phyloP scores from a whole-genome alignment of 1,140 invertebrate genomes.

The Diorhabda carinulata region DNA sequence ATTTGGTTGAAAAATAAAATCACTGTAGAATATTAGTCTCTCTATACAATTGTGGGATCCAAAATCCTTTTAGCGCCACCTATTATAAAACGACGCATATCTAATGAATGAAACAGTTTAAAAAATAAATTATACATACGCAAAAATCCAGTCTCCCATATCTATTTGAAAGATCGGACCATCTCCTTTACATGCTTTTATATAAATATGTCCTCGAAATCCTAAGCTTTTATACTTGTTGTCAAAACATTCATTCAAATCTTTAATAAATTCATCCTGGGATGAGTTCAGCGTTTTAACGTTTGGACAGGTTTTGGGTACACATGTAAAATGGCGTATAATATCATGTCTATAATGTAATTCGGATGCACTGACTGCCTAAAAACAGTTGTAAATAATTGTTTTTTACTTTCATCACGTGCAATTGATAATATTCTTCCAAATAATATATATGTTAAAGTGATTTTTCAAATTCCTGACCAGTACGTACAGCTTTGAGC shows the following conservation, averaged over 20 bases:
- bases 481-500: too few species aligned
- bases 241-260: conserved; percentile 6
- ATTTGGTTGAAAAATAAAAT: too few species aligned
- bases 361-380: conserved; percentile 17
- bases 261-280: neutral
- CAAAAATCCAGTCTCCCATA: conserved; percentile 18
- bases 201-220: neutral
- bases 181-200: neutral
- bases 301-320: conserved; percentile 19
- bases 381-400: neutral
- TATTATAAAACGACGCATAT: too few species aligned
- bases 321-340: conserved; percentile 21
- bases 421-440: too few species aligned
- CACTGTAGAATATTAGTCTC: too few species aligned
- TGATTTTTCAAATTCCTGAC: too few species aligned
- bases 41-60: too few species aligned
- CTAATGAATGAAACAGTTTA: too few species aligned
- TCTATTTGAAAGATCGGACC: conserved; percentile 6
- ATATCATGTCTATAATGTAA: conserved; percentile 22
- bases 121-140: neutral
- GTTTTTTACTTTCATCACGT: too few species aligned
- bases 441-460: too few species aligned
- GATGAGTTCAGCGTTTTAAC: neutral
- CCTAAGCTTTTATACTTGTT: conserved; percentile 5
- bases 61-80: too few species aligned